Conservation (phyloP, 2,797 vertebrate genomes). For the Staurois parvus region DNA sequence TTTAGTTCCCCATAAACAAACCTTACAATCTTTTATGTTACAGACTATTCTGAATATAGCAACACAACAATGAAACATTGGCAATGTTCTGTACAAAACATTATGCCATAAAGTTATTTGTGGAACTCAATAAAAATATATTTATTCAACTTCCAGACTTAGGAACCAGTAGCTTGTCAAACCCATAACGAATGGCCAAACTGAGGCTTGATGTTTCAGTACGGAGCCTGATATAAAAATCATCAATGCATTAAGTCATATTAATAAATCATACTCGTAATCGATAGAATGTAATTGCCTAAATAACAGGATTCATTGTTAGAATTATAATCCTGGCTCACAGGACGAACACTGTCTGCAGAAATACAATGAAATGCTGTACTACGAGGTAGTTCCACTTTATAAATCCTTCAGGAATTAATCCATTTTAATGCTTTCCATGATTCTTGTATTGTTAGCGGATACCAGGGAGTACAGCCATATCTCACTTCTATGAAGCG, state of each 20-base stretch:
- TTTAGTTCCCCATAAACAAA: neutral
- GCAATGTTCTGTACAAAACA: conserved; percentile 13
- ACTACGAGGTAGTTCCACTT: conserved; percentile 47
- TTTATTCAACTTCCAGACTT: conserved; percentile 23
- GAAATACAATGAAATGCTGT: conserved; percentile 36
- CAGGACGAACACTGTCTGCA: conserved; percentile 39
- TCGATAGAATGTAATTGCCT: conserved; percentile 55
- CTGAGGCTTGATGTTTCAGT: conserved; percentile 19
- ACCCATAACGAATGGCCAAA: conserved; percentile 17
- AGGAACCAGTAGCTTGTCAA: conserved; percentile 8
- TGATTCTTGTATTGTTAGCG: conserved; percentile 53
- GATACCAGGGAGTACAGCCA: neutral
- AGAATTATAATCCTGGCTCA: conserved; percentile 28
- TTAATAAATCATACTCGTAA: conserved; percentile 54
- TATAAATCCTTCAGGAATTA: conserved; percentile 61
- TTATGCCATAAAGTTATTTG: conserved; percentile 13
- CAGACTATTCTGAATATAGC: neutral
- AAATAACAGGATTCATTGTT: conserved; percentile 47
- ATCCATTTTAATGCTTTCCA: conserved; percentile 57
- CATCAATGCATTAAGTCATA: conserved; percentile 54
- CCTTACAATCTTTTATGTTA: neutral
- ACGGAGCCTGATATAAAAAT: conserved; percentile 43
- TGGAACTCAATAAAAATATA: conserved; percentile 24
- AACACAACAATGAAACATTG: neutral
- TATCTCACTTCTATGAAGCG: conserved; percentile 25